Evolutionary conservation across 1,140 invertebrate genomes (phyloP).

Genomic region (Papilio machaon): DNA sequence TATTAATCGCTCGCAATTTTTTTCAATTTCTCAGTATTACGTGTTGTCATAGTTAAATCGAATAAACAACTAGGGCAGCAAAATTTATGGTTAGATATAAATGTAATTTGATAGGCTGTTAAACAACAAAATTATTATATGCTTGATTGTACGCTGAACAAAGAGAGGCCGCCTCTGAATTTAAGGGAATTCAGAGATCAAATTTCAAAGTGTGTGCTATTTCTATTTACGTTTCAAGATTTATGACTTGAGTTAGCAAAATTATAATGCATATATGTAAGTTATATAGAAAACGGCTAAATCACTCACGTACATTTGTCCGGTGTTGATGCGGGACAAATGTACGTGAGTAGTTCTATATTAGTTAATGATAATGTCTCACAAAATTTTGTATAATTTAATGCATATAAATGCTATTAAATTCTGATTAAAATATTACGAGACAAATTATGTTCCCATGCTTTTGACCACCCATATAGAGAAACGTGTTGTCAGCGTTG

Average conservation of each 20-base stretch:
- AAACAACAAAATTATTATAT: background rate
- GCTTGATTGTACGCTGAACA: background rate
- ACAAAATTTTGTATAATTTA: too few relatives aligned
- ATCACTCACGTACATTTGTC: too few relatives aligned
- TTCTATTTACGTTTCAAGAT: background rate
- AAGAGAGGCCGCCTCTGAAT: background rate
- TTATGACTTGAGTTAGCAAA: background rate
- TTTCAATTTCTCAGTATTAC: slow-evolving; percentile 17
- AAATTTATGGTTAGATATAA: background rate
- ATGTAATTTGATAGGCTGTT: background rate
- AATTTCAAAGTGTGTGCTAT: background rate
- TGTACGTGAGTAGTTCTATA: too few relatives aligned
- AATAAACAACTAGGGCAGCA: background rate
- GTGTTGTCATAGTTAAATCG: slow-evolving; percentile 12
- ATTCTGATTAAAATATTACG: background rate
- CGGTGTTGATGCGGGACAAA: too few relatives aligned
- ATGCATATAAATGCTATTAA: background rate
- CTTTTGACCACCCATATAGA: background rate
- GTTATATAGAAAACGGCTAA: too few relatives aligned
- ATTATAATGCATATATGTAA: background rate
- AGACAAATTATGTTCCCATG: background rate
- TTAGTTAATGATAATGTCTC: too few relatives aligned
- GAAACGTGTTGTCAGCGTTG: background rate
- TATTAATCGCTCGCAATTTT: slow-evolving; percentile 1
- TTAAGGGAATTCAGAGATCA: background rate